These are phyloP conservation scores for Scaptomyza tumidula DNA, from an alignment of 2,888 invertebrate species.

Conservation along the genomic window DNA sequence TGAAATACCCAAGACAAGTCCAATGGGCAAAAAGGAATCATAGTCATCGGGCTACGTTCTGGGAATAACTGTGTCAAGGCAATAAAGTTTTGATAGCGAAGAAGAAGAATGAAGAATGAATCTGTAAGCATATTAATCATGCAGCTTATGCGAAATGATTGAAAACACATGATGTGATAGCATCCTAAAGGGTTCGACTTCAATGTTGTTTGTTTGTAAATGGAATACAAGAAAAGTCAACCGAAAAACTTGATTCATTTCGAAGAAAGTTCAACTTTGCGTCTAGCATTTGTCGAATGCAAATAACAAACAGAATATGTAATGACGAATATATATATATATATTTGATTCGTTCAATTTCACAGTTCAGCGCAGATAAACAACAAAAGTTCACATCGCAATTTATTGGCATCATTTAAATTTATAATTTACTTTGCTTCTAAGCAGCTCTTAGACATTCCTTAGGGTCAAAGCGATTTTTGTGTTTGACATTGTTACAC, in stretches of 20 bases:
- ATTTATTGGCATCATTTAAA: conserved; percentile 32
- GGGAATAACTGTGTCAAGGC: conserved; percentile 58
- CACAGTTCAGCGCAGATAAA: conserved; percentile 29
- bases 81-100: conserved; percentile 43
- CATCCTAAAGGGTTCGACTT: conserved; percentile 16
- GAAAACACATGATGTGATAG: conserved; percentile 56
- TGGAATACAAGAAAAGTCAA: conserved; percentile 15
- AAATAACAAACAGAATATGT: conserved; percentile 47
- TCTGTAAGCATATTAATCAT: conserved; percentile 65
- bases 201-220: background rate
- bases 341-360: conserved; percentile 30
- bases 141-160: conserved; percentile 69
- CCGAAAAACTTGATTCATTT: conserved; percentile 14
- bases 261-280: conserved; percentile 1
- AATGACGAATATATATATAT: conserved; percentile 30
- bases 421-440: conserved; percentile 20
- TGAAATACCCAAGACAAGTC: conserved; percentile 38
- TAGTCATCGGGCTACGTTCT: conserved; percentile 36
- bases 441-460: conserved; percentile 14
- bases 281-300: conserved; percentile 17
- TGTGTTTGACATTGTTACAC: conserved; percentile 1
- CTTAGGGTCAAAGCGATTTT: background rate
- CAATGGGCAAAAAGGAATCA: conserved; percentile 21
- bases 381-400: conserved; percentile 15
- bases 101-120: conserved; percentile 7